Evolutionary conservation across 2,888 invertebrate species (phyloP).

Genomic region (Metalampra italica): DNA sequence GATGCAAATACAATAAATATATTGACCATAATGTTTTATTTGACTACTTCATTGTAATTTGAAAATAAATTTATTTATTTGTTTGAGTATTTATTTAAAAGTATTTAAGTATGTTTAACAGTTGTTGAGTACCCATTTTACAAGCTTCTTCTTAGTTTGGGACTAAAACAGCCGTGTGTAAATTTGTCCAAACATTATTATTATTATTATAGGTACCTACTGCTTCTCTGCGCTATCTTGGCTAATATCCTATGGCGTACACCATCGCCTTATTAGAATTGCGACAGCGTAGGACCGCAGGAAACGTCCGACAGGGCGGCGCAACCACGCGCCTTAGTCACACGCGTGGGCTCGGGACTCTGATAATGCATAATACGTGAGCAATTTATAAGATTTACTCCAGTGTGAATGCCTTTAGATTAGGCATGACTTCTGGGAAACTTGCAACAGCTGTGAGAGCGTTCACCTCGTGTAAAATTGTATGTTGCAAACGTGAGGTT

Average conservation of each 20-base stretch:
- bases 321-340: conserved; percentile 42
- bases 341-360: conserved; percentile 40
- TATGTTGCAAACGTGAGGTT: neutral
- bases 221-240: conserved; percentile 27
- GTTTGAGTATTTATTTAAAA: no score
- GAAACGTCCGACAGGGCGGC: conserved; percentile 39
- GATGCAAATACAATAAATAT: no score
- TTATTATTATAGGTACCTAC: no score
- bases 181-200: no score
- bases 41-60: no score
- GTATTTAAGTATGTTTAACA: no score
- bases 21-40: no score
- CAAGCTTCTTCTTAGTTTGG: no score
- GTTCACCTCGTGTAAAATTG: conserved; percentile 10
- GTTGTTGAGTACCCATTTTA: no score
- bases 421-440: conserved; percentile 5
- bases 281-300: conserved; percentile 56
- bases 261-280: conserved; percentile 48
- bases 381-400: conserved; percentile 40
- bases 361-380: conserved; percentile 46
- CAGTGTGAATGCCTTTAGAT: conserved; percentile 13
- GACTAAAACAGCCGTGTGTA: no score
- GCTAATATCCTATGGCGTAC: conserved; percentile 25
- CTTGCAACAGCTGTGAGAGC: conserved; percentile 6
- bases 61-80: no score